phyloP scores from a whole-genome alignment of 2,888 invertebrate species.

The Cetonia aurata region DNA sequence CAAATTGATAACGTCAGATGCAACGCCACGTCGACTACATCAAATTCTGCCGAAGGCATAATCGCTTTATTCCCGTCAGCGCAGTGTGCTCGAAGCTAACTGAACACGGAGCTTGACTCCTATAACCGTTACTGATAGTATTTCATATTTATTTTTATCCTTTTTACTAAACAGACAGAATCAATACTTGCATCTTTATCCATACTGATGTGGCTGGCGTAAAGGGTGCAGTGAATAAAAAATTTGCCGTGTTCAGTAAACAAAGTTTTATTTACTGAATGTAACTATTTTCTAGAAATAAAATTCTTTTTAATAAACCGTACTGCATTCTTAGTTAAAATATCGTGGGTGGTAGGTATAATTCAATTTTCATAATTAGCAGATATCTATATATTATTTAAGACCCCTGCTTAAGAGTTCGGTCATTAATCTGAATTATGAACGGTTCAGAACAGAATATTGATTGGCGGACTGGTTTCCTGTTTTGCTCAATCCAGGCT shows the following conservation, averaged over 20 bases:
- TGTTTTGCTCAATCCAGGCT: slow-evolving; percentile 20
- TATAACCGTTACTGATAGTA: slow-evolving; percentile 9
- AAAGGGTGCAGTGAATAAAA: too few species aligned
- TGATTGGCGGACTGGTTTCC: slow-evolving; percentile 20
- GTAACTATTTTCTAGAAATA: neutral
- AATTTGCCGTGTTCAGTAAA: too few species aligned
- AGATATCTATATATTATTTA: slow-evolving; percentile 19
- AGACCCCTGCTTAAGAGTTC: slow-evolving; percentile 15
- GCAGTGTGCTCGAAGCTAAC: neutral
- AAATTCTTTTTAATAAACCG: too few species aligned
- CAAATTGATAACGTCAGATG: slow-evolving; percentile 29
- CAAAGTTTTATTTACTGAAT: neutral
- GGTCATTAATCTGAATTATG: slow-evolving; percentile 35
- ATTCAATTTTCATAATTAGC: slow-evolving; percentile 9
- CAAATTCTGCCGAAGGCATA: neutral
- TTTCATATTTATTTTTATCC: slow-evolving; percentile 4
- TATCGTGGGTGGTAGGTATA: neutral
- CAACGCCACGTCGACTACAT: slow-evolving; percentile 9
- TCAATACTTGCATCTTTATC: neutral
- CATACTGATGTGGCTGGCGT: too few species aligned
- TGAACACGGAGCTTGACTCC: neutral
- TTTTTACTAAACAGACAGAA: slow-evolving; percentile 10
- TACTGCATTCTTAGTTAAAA: neutral
- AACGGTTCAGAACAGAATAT: slow-evolving; percentile 27
- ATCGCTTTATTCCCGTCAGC: slow-evolving; percentile 6